Base-by-base conservation (phyloP, 2,113 vertebrate species). In the Galemys pyrenaicus region DNA sequence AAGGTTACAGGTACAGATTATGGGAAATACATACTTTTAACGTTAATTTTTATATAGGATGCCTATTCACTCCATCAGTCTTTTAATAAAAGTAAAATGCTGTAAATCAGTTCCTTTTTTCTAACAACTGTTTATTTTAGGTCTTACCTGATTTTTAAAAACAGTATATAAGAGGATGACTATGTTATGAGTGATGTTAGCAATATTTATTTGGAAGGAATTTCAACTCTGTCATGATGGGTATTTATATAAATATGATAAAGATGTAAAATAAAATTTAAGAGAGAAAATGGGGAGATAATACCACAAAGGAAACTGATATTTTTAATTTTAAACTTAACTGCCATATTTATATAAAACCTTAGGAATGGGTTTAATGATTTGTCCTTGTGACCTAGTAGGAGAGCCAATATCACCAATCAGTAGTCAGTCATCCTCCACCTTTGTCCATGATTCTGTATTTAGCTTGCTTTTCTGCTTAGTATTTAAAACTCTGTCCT, bases 1-100 rank as follows among this genome's bases (percentile, higher is more conserved):
- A 99, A 98, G 89, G 98, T 99, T 49, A 99, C 99, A 98, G 99
- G 99, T 99, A 98, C 51, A 73, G 86, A 74, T 44, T 73, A 62
- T 51, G 37, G 24, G 37, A 17, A 62, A 2, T 65, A 5, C n/a
- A n/a, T 73, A 44, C 4, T 68, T 89, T 89, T 44, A 78, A 16
- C 32, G 41, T 94, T 87, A 68, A 73, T 87, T 92, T 91, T 68
- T 91, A 41, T 65, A 35, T 71, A 54, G 24, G 20, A 39, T 65
- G 22, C 49, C 19, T 87, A 4, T 84, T 75, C 12, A 62, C 3
- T 62, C 60, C 60, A 30, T 30, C 26, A 28, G 71, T 94, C 32
- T 70, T 97, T 87, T 67, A 65, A 75, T 73, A 68, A 41, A 74
- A 93, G 26, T 60, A 86, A 92, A 73, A 89, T 74, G 24, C 5